Conservation (phyloP, 2,797 vertebrate species). For the Delichon dasypus region DNA sequence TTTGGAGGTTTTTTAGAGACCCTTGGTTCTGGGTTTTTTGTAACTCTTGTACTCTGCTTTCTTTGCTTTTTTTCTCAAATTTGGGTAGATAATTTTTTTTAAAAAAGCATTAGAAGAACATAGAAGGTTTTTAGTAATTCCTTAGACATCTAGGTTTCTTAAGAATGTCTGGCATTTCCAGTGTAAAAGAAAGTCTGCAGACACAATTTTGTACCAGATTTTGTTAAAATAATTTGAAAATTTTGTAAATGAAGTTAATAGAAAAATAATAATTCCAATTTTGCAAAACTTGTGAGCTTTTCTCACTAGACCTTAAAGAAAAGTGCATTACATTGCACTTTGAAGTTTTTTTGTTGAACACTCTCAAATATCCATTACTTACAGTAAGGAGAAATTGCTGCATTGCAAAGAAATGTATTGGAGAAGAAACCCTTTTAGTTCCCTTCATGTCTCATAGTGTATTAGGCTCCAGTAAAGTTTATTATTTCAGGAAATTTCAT, state of each 20-base stretch:
- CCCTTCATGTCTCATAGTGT: not conserved
- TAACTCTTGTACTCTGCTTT: not conserved
- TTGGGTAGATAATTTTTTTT: not conserved
- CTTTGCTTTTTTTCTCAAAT: not conserved
- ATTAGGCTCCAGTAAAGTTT: not conserved
- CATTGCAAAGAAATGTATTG: not conserved
- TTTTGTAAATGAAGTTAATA: not conserved
- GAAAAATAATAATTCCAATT: not conserved
- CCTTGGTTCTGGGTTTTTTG: not conserved
- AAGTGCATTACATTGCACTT: not conserved
- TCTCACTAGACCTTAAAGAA: not conserved
- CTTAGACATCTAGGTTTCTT: not conserved
- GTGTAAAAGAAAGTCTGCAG: not conserved
- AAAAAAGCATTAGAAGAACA: not conserved
- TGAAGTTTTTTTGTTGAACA: not conserved
- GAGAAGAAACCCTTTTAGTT: not conserved
- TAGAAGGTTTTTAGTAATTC: not conserved
- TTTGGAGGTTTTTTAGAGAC: not conserved
- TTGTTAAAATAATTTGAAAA: not conserved
- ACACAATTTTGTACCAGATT: not conserved
- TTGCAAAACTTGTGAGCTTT: not conserved
- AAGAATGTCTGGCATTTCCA: not conserved
- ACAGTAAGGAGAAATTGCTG: not conserved
- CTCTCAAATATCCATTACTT: not conserved
- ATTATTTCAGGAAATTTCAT: not conserved